A percentile compares a stretch with the other conserved stretches of the same genome.
Conservation (phyloP, 2,797 vertebrate genomes). For the Lindbergichthys nudifrons region DNA sequence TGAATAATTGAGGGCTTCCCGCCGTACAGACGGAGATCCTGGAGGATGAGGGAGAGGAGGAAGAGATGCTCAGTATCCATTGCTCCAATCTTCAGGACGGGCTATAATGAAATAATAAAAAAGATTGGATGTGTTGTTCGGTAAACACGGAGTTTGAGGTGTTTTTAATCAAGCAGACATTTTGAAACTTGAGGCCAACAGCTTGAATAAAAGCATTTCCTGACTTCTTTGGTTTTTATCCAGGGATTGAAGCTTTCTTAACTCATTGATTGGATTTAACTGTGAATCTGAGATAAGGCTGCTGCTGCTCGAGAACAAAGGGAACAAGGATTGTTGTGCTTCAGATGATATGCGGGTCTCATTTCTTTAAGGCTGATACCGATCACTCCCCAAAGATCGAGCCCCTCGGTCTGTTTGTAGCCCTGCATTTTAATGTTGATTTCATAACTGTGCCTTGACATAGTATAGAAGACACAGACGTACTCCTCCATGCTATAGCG, state of each 20-base stretch:
- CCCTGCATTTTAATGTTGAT: conserved; percentile 71
- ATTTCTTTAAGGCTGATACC: conserved; percentile 37
- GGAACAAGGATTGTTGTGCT: conserved; percentile 15
- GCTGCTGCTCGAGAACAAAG: conserved; percentile 16
- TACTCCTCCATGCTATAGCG: conserved; percentile 57
- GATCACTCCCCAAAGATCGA: conserved; percentile 49
- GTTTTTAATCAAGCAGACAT: conserved; percentile 12
- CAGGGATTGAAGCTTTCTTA: conserved; percentile 35
- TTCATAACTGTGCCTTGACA: conserved; percentile 75
- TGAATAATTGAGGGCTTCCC: conserved; percentile 76
- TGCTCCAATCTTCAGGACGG: conserved; percentile 32
- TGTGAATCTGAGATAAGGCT: conserved; percentile 39
- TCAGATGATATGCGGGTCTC: conserved; percentile 27
- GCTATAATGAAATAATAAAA: conserved; percentile 46
- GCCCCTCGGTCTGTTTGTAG: conserved; percentile 39
- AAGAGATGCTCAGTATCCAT: conserved; percentile 37
- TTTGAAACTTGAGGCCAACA: background rate
- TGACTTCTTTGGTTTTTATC: conserved; percentile 5
- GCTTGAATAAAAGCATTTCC: conserved; percentile 13
- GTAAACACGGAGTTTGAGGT: conserved; percentile 21
- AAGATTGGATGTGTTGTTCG: conserved; percentile 35
- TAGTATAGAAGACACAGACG: conserved; percentile 49
- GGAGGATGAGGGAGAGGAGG: conserved; percentile 52
- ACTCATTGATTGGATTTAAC: conserved; percentile 44
- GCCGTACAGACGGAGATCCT: conserved; percentile 49